Conservation (phyloP, 1,140 invertebrate genomes). For the Elymnias hypermnestra region DNA sequence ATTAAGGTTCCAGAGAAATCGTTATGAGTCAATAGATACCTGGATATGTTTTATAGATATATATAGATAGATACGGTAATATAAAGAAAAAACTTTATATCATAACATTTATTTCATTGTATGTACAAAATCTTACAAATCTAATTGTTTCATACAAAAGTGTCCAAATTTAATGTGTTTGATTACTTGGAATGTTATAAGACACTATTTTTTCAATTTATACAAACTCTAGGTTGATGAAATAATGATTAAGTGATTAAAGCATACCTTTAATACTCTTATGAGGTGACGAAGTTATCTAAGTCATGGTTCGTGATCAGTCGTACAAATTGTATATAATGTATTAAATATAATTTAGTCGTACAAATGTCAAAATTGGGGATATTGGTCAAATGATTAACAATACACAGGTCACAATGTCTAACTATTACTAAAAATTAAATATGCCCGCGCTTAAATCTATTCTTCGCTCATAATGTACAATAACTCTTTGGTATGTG, state of each 20-base stretch:
- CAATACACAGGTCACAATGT: conserved; percentile 60
- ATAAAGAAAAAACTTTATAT: conserved; percentile 60
- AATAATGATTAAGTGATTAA: conserved; percentile 51
- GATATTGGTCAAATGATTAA: conserved; percentile 66
- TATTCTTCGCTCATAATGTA: conserved; percentile 63
- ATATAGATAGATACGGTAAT: not conserved
- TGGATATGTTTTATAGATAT: not conserved
- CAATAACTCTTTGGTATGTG: conserved; percentile 74
- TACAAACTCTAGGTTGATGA: conserved; percentile 49
- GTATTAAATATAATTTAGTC: conserved; percentile 22
- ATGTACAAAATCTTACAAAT: conserved; percentile 75
- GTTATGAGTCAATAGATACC: no score
- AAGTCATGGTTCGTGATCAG: conserved; percentile 25
- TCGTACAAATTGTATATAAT: conserved; percentile 8
- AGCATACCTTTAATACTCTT: conserved; percentile 37
- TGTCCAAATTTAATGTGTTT: conserved; percentile 72
- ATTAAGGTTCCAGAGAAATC: no score
- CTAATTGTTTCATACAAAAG: conserved; percentile 72
- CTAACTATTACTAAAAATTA: conserved; percentile 65
- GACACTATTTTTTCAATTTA: conserved; percentile 67
- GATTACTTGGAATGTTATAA: conserved; percentile 74
- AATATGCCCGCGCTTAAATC: conserved; percentile 52
- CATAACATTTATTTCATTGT: conserved; percentile 75
- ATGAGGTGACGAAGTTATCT: conserved; percentile 19
- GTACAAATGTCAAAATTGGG: conserved; percentile 35